Conservation (phyloP, 2,797 vertebrate genomes). For the Lycodopsis pacificus region DNA sequence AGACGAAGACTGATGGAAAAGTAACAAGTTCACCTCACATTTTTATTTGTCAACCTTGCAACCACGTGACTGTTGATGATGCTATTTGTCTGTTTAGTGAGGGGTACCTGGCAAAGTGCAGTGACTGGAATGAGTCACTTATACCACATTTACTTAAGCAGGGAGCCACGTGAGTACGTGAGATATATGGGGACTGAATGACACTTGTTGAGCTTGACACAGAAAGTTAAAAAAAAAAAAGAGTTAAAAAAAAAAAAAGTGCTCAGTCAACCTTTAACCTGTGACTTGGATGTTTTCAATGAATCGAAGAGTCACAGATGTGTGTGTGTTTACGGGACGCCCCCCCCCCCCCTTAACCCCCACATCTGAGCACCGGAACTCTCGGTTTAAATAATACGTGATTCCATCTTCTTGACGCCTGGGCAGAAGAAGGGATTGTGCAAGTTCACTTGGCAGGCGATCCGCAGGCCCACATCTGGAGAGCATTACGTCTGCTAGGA, state of each 20-base stretch:
- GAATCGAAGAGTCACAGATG: background rate
- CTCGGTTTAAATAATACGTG: constrained; percentile 47
- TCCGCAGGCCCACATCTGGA: constrained; percentile 84
- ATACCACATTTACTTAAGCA: background rate
- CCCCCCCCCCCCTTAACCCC: background rate
- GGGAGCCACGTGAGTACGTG: constrained; percentile 12
- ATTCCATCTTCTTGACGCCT: constrained; percentile 76
- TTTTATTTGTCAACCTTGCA: background rate
- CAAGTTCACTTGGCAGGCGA: constrained; percentile 86
- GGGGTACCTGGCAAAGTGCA: background rate
- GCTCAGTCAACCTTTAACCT: background rate
- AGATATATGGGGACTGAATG: background rate
- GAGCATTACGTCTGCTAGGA: constrained; percentile 82
- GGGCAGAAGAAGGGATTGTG: constrained; percentile 84
- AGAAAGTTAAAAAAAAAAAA: background rate
- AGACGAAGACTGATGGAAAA: background rate
- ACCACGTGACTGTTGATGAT: background rate
- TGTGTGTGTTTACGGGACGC: constrained; percentile 6
- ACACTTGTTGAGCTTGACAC: constrained; percentile 50
- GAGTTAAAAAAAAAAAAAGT: background rate
- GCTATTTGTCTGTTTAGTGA: background rate
- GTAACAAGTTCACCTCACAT: background rate
- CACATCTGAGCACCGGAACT: constrained; percentile 53
- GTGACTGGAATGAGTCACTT: constrained; percentile 2
- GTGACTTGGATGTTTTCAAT: background rate